These are phyloP conservation scores for Halisarca cf. caerulea DNA, from an alignment of 37 sponge, comb jelly and placozoan genomes.

Conservation along the genomic window DNA sequence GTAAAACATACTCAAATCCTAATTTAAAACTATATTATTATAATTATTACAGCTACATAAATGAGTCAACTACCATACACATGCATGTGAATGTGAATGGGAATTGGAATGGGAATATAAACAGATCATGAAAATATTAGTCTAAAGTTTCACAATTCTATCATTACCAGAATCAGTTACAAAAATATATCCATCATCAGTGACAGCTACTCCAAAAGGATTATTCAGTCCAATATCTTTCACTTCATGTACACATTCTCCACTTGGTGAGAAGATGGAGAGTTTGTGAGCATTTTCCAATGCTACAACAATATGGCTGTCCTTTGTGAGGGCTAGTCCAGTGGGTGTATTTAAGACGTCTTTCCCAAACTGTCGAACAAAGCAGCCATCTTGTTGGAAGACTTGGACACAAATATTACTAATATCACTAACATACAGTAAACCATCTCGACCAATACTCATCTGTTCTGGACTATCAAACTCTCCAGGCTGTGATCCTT, in stretches of 20 bases:
- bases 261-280: conserved; percentile 9
- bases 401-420: not conserved
- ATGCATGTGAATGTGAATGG: no score
- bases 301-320: conserved; percentile 2
- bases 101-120: no score
- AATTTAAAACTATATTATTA: no score
- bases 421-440: not conserved
- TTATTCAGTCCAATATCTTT: not conserved
- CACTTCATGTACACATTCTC: conserved; percentile 1
- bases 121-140: no score
- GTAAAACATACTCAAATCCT: no score
- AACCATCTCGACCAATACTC: not conserved
- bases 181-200: not conserved
- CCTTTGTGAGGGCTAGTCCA: not conserved
- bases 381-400: not conserved
- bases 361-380: not conserved
- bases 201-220: not conserved
- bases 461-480: not conserved
- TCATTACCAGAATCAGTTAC: not conserved
- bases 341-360: not conserved
- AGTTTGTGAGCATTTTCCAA: not conserved
- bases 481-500: not conserved
- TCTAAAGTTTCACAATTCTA: conserved; percentile 2
- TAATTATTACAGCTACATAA: no score
- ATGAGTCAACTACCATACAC: no score